A percentile compares a stretch with the other conserved stretches of the same genome.
Evolutionary conservation across 2,888 invertebrate genomes (phyloP).

Genomic region (Lampropteryx suffumata): DNA sequence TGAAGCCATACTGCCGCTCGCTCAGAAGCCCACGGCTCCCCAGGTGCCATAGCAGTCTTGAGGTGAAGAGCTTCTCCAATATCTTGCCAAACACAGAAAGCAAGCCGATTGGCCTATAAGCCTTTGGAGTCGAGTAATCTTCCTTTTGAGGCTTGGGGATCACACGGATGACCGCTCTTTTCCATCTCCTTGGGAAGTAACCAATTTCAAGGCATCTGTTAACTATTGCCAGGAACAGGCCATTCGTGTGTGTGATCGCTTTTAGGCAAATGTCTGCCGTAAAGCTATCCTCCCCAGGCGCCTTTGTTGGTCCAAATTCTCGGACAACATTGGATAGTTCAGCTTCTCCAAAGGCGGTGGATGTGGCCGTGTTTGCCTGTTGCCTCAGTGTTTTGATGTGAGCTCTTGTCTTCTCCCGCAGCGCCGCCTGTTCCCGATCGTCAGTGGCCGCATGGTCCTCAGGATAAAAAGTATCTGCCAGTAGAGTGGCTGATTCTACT

Average conservation of each 20-base stretch:
- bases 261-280: neutral
- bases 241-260: too few species aligned
- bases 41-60: neutral
- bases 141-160: too few species aligned
- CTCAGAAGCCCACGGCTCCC: neutral
- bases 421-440: too few species aligned
- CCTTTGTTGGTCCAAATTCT: neutral
- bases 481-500: neutral
- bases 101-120: too few species aligned
- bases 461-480: neutral
- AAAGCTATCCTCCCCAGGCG: neutral
- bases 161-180: neutral
- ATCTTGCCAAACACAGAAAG: too few species aligned
- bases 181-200: neutral
- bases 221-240: neutral
- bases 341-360: too few species aligned
- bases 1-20: too few species aligned
- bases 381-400: neutral
- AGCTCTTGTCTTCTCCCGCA: too few species aligned
- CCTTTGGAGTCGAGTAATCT: too few species aligned
- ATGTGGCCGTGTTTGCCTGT: too few species aligned
- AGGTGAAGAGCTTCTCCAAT: too few species aligned
- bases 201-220: too few species aligned
- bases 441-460: neutral
- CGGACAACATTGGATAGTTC: neutral